Conservation (phyloP, 1,140 invertebrate species). For the Platyscapa corneri region DNA sequence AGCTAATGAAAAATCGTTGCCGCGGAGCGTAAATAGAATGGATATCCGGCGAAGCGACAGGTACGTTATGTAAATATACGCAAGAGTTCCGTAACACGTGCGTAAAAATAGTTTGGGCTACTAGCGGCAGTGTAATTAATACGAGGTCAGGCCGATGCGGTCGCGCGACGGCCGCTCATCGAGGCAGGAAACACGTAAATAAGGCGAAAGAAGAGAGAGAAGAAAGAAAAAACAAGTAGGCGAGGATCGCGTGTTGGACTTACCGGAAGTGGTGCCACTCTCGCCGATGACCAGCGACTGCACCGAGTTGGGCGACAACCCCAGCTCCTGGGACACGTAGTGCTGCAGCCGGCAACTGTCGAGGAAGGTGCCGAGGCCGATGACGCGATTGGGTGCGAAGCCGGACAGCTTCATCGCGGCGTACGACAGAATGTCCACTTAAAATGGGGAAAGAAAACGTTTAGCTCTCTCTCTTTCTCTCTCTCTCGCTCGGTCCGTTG, state of each 20-base stretch:
- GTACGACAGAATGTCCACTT: constrained; percentile 76
- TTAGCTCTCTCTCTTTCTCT: neutral
- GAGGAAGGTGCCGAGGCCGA: constrained; percentile 79
- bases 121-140: neutral
- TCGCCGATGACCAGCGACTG: constrained; percentile 79
- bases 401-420: constrained; percentile 80
- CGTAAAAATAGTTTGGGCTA: neutral
- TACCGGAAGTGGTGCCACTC: constrained; percentile 77
- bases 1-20: constrained; percentile 1
- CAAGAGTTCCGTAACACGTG: neutral
- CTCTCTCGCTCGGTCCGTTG: too few relatives aligned
- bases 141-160: neutral
- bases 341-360: constrained; percentile 78
- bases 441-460: neutral
- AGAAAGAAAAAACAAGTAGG: neutral
- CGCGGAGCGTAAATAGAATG: neutral
- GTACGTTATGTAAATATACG: neutral
- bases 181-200: neutral
- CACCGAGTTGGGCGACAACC: constrained; percentile 74
- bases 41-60: neutral
- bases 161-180: too few relatives aligned
- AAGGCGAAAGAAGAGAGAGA: neutral
- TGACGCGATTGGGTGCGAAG: constrained; percentile 76
- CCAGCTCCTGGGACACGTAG: constrained; percentile 76
- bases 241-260: constrained; percentile 6